Base-by-base conservation (phyloP, 2,113 vertebrate species). In the Petrocephalus zakoni region DNA sequence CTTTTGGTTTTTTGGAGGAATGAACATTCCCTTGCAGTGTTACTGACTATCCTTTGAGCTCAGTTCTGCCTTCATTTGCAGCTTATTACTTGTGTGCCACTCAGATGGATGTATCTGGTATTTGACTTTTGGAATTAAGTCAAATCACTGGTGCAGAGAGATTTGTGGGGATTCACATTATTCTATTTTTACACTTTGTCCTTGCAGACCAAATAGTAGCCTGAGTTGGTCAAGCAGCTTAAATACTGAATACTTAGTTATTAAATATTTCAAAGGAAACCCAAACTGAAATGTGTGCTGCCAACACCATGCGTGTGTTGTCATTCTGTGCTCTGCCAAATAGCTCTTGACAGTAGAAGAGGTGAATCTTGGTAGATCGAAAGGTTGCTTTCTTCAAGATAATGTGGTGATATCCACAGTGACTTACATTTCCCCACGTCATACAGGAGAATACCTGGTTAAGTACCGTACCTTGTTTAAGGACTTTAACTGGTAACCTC, bases 251-350 rank as follows among this genome's bases (percentile, higher is more conserved):
- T 87, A 90, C 91, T 56, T 90, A 93, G 90, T 90, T 90, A 91
- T 90, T 91, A 89, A 51, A 87, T 19, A 89, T 85, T 89, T 91
- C 68, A 25, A 89, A 55, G 83, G 87, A 89, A 90, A 88, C 90
- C 86, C 9, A 25, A 87, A 88, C 53, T 42, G 81, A 90, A 91
- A 81, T 92, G 91, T 92, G 90, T 88, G 86, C 92, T 90, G 91
- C 78, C 86, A 91, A 92, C 93, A 89, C 56, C 46, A 51, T 47
- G 55, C 87, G 68, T 91, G 42, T 64, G 90, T 91, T 89, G 87
- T 94, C 90, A 91, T 89, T 90, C 89, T 89, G 88, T 89, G 92
- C 91, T 93, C 92, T 92, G 93, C 92, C 93, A 93, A 93, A 94
- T 42, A 84, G 25, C 90, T 91, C 89, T 88, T 72, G 90, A 94